A percentile compares a stretch with the other conserved stretches of the same genome.
Evolutionary conservation across 2,797 vertebrate species (phyloP).

Genomic region (Geotrypetes seraphini): DNA sequence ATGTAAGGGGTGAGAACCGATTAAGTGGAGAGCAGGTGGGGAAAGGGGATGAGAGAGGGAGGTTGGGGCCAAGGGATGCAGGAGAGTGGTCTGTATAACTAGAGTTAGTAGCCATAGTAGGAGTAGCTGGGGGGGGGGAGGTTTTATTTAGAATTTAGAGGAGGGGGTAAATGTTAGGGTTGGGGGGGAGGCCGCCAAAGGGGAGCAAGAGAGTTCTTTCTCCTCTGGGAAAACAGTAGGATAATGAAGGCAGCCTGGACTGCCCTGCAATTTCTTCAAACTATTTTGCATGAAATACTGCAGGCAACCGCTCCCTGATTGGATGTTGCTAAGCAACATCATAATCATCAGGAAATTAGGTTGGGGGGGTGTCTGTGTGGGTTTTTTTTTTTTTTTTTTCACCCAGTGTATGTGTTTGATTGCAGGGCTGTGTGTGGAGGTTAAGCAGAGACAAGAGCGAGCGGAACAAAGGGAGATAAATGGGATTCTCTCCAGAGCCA

Average conservation of each 20-base stretch:
- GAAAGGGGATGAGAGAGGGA: not conserved
- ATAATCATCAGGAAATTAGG: constrained; percentile 54
- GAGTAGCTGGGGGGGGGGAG: no score
- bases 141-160: no score
- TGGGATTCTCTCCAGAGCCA: constrained; percentile 37
- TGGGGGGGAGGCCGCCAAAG: not conserved
- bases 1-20: not conserved
- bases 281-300: constrained; percentile 53
- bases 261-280: constrained; percentile 43
- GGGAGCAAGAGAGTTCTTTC: constrained; percentile 4
- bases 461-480: constrained; percentile 45
- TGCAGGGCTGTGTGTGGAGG: constrained; percentile 27
- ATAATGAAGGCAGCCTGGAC: constrained; percentile 30
- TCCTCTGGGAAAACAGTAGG: constrained; percentile 32
- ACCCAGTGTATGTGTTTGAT: constrained; percentile 28
- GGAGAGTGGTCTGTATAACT: not conserved
- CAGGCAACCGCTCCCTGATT: constrained; percentile 36
- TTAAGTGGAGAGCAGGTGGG: not conserved
- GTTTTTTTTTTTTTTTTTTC: constrained; percentile 12
- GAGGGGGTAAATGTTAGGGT: no score
- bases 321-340: constrained; percentile 48
- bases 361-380: no score
- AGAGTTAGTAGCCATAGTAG: no score
- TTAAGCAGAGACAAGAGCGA: constrained; percentile 27
- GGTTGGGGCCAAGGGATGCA: not conserved